Base-by-base conservation (phyloP, 2,888 invertebrate species). In the Athripsodes cinereus region DNA sequence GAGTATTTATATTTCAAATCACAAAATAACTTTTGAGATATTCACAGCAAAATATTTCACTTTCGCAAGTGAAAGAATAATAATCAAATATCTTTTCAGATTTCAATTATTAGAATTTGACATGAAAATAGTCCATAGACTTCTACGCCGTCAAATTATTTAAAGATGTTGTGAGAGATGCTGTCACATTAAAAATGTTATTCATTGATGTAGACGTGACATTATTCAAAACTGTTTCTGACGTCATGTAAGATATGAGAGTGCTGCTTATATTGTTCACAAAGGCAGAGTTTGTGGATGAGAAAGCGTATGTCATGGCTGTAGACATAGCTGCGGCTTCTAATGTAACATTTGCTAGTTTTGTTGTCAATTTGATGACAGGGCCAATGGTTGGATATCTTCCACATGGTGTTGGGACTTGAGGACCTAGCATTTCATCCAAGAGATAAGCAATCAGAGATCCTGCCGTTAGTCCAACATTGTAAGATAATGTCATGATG, bases 401-500 rank as follows among this genome's bases (percentile, higher is more conserved):
- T 47, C n/a, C 59, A 65, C 83, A 83, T 1, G 78, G 78, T 51
- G 75, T 71, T 2, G 67, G 67, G 1, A 78, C 70, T 46, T 79
- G 80, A 1, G 81, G 74, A 0, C 84, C 84, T 52, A 84, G 67
- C 81, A 84, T 81, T 62, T 80, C 75, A 66, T 89, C 82, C 62
- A 95, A 78, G 19, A 90, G 76, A 68, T 94, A 95, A 1, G 94
- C 92, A 54, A 92, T 84, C 18, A 91, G 73, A 0, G 93, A 89
- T 1, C 95, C 95, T 0, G 87, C 83, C 0, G 92, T 87, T 52
- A 95, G 76, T 0, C 94, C 95, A 40, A 92, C 83, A 71, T 90
- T 93, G 74, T 95, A 95, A 0, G 92, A 90, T 1, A 95, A 71
- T 0, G 94, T 95, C 94, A 95, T 95, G 73, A 95, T 90, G 70